Conservation (phyloP, 2,888 invertebrate species). For the Norana najaformis region DNA sequence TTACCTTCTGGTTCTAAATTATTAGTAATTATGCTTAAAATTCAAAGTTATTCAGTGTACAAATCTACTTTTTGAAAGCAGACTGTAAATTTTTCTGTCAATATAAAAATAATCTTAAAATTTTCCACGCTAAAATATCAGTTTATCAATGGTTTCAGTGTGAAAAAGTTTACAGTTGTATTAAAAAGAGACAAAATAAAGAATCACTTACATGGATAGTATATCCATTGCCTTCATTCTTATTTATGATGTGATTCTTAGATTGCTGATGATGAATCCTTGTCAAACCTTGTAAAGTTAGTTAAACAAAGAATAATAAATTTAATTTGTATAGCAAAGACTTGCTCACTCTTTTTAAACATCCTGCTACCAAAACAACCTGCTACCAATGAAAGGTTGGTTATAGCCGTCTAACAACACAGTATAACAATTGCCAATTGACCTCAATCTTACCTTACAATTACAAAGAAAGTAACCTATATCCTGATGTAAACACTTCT, state of each 20-base stretch:
- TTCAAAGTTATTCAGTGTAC: too few relatives aligned
- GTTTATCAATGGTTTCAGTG: not conserved
- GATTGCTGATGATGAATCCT: not conserved
- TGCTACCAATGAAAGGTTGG: not conserved
- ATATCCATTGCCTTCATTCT: not conserved
- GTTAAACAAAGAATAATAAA: not conserved
- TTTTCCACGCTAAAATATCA: too few relatives aligned
- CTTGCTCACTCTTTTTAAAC: not conserved
- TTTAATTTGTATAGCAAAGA: not conserved
- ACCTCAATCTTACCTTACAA: too few relatives aligned
- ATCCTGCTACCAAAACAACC: not conserved
- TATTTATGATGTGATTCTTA: not conserved
- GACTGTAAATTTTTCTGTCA: too few relatives aligned
- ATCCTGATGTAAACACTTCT: too few relatives aligned
- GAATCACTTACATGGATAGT: not conserved
- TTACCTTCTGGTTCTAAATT: not conserved
- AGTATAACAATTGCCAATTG: too few relatives aligned
- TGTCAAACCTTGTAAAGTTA: slow-evolving; percentile 13
- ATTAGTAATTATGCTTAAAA: too few relatives aligned
- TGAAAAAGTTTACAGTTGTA: not conserved
- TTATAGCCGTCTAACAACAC: too few relatives aligned
- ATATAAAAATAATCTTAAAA: too few relatives aligned
- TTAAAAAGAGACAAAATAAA: not conserved
- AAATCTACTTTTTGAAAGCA: not conserved
- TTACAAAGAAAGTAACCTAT: too few relatives aligned